A percentile compares a stretch with the other conserved stretches of the same genome.
These are phyloP conservation scores for Achatina immaculata DNA, from an alignment of 1,140 invertebrate species.

Conservation along the genomic window DNA sequence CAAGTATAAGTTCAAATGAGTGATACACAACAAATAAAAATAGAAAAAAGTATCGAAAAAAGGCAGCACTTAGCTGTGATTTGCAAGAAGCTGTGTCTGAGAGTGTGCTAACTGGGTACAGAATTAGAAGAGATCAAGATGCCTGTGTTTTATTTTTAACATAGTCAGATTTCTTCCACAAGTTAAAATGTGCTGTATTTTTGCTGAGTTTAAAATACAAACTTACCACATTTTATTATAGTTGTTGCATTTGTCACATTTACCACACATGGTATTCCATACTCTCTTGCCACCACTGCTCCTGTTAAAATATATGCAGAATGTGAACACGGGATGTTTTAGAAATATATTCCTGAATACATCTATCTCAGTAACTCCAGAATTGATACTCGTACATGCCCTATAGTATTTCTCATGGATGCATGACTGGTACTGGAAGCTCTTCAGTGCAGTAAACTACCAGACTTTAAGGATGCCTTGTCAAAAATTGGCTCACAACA, in stretches of 20 bases:
- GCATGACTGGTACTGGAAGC: no score
- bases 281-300: constrained; percentile 89
- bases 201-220: background rate
- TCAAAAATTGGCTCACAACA: no score
- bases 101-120: background rate
- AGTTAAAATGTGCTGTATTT: background rate
- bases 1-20: no score
- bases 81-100: no score
- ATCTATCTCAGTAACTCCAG: background rate
- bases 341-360: background rate
- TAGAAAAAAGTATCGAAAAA: no score
- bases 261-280: constrained; percentile 86
- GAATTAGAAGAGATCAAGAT: no score
- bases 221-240: constrained; percentile 78
- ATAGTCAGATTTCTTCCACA: background rate
- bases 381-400: background rate
- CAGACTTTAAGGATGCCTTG: no score
- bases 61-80: no score
- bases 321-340: constrained; percentile 46
- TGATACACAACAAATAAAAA: no score
- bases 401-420: no score
- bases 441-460: no score
- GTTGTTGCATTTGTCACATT: constrained; percentile 80
- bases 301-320: constrained; percentile 73
- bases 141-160: background rate